Percentiles rank a stretch among this genome's conserved stretches.
Evolutionary conservation across 1,140 invertebrate species (phyloP).

Genomic region (Drosophila grimshawi): DNA sequence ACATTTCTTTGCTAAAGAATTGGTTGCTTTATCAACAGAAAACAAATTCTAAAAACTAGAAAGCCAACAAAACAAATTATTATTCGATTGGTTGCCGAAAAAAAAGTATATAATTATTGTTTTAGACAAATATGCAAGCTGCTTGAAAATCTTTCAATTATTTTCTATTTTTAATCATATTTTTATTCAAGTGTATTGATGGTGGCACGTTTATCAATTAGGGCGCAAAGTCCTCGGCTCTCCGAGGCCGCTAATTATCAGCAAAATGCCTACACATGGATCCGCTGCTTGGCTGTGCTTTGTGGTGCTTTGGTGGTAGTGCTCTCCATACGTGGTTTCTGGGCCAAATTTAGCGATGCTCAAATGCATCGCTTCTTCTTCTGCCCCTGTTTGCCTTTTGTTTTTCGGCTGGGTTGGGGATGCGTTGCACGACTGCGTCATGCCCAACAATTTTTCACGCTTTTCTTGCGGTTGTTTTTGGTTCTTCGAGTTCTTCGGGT

Average conservation of each 20-base stretch:
- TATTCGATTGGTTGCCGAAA: too few species aligned
- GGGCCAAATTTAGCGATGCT: conserved; percentile 74
- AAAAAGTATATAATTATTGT: too few species aligned
- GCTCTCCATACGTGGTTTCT: conserved; percentile 35
- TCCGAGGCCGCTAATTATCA: conserved; percentile 70
- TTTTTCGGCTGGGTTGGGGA: conserved; percentile 38
- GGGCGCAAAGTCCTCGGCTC: conserved; percentile 66
- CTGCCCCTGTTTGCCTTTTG: conserved; percentile 3
- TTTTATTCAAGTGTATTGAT: background rate
- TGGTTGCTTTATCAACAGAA: too few species aligned
- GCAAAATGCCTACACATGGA: conserved; percentile 78
- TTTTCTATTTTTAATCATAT: background rate
- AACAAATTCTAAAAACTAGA: too few species aligned
- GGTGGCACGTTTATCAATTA: conserved; percentile 75
- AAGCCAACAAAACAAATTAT: too few species aligned
- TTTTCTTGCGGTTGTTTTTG: conserved; percentile 61
- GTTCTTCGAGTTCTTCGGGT: background rate
- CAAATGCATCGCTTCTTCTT: conserved; percentile 57
- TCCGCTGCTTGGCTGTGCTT: conserved; percentile 8
- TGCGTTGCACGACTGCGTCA: conserved; percentile 67
- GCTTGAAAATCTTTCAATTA: background rate
- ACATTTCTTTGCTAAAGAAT: too few species aligned
- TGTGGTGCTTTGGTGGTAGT: conserved; percentile 6
- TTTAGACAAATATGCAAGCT: too few species aligned
- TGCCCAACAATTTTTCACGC: conserved; percentile 81